phyloP scores from a whole-genome alignment of 2,888 invertebrate genomes.

The Chesias legatella region DNA sequence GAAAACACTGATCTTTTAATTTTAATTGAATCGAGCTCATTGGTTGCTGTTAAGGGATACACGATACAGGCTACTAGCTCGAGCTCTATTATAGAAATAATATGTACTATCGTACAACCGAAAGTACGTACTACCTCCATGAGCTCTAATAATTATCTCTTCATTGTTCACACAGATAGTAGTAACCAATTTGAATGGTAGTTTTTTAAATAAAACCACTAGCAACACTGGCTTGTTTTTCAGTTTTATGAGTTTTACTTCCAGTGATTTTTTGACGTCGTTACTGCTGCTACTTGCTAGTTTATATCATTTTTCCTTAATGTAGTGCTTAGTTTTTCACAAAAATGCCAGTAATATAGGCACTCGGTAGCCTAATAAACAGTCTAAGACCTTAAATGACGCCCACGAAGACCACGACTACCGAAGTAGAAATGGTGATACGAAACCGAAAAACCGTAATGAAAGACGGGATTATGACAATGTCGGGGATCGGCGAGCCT shows the following conservation, averaged over 20 bases:
- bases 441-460: slow-evolving; percentile 91
- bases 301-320: slow-evolving; percentile 58
- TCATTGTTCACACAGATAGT: too few relatives aligned
- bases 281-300: slow-evolving; percentile 61
- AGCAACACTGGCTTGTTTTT: slow-evolving; percentile 71
- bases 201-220: background rate
- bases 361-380: slow-evolving; percentile 62
- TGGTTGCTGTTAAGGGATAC: too few relatives aligned
- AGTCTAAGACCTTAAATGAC: slow-evolving; percentile 77
- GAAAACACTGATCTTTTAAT: too few relatives aligned
- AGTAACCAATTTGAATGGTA: background rate
- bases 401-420: slow-evolving; percentile 89
- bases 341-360: slow-evolving; percentile 66
- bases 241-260: too few relatives aligned
- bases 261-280: slow-evolving; percentile 75
- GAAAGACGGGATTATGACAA: slow-evolving; percentile 94
- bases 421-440: slow-evolving; percentile 92
- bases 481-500: slow-evolving; percentile 94
- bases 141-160: too few relatives aligned
- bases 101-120: too few relatives aligned
- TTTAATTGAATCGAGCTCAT: too few relatives aligned
- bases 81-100: too few relatives aligned
- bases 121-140: too few relatives aligned
- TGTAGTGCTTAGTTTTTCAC: slow-evolving; percentile 70
- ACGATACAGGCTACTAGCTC: too few relatives aligned